Evolutionary conservation across 2,113 vertebrate genomes (phyloP), one percentile per base, ranked within the genome.

Genomic region (Heteronetta atricapilla): DNA sequence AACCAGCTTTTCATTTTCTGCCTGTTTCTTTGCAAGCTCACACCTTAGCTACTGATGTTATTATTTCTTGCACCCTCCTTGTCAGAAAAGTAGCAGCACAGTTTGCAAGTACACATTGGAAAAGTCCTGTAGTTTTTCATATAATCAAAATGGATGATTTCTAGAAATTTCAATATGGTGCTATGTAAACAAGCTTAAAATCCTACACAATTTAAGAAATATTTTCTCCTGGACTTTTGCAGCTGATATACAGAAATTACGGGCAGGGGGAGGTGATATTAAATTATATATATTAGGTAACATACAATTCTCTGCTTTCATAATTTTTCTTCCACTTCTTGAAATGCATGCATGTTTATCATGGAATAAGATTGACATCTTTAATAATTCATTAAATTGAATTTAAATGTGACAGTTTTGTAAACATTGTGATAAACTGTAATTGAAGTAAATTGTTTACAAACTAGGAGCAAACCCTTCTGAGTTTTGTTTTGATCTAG

Each of bases 391-490:
- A 3, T 58, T 68, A 90, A 67, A 74, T 53, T 68, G 33, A 38
- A 83, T 91, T 91, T 23, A 40, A 67, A 13, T 8, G 4, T 33
- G 14, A n/a, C 42, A 75, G 25, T 44, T 95, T 86, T 70, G 22
- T 82, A 93, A 89, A 58, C 33, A 6, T 46, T 50, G 22, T 33
- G 42, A 86, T 55, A 77, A 82, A 81, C 10, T 21, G 28, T 44
- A 79, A 92, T n/a, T 80, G n/a, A 93, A 82, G 20, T 36, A 67
- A 82, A 66, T 31, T 80, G 50, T 88, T 95, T 89, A 77, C 34
- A 88, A 76, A 66, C 13, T 11, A 82, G 62, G 84, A 11, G 29
- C 6, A 82, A 94, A 85, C 59, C 40, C 33, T 26, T 91, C 70
- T 34, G 73, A 85, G 68, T 23, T 78, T 89, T 89, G 52, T 25